These are phyloP conservation scores for Sycophila sp. DNA, from an alignment of 1,140 invertebrate species.

Conservation along the genomic window DNA sequence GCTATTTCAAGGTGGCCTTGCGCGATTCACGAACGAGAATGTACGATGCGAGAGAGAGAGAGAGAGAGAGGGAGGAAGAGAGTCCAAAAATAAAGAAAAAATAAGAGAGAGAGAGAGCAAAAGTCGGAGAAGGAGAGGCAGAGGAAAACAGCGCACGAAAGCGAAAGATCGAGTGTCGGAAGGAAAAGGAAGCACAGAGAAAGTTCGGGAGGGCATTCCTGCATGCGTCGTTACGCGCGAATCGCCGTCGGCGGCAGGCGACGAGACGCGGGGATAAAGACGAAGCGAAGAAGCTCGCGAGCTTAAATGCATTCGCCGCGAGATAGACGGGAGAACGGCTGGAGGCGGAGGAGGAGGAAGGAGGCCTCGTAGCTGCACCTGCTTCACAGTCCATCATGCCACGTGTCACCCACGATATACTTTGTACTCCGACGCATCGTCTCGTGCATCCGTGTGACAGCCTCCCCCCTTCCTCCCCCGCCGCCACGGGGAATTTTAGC, in stretches of 20 bases:
- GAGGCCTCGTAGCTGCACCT: constrained; percentile 57
- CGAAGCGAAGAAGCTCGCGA: background rate
- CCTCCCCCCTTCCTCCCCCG: constrained; percentile 31
- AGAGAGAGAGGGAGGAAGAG: background rate
- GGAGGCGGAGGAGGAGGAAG: background rate
- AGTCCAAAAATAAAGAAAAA: too few species aligned
- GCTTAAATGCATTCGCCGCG: constrained; percentile 10
- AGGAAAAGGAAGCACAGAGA: background rate
- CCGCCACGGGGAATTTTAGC: constrained; percentile 63
- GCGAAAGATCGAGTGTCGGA: background rate
- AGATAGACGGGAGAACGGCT: background rate
- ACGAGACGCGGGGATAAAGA: background rate
- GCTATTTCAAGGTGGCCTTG: background rate
- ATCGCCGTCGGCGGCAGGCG: constrained; percentile 29
- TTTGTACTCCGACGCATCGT: constrained; percentile 63
- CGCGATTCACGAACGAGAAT: background rate
- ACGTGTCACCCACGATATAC: constrained; percentile 65
- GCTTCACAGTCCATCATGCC: constrained; percentile 62
- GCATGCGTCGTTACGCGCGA: constrained; percentile 43
- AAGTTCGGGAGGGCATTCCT: constrained; percentile 20
- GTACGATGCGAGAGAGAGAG: background rate
- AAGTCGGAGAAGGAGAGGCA: background rate
- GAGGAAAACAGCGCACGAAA: background rate
- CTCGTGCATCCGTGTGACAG: constrained; percentile 62
- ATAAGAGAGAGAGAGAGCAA: background rate